A percentile compares a stretch with the other conserved stretches of the same genome.
Conservation (phyloP, 2,113 vertebrate species). For the Myrmecobius fasciatus region DNA sequence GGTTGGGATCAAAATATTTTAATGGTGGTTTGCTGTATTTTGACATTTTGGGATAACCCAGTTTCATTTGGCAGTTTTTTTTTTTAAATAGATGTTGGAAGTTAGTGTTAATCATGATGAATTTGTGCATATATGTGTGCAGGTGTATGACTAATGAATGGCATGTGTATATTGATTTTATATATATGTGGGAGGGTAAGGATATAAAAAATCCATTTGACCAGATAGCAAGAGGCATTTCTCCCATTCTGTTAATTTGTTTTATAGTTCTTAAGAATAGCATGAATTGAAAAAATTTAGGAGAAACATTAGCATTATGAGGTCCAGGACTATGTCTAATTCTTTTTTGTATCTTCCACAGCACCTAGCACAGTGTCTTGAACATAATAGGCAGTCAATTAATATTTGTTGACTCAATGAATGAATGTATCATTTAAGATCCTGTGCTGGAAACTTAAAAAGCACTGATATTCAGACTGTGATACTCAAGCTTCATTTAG, state of each 20-base stretch:
- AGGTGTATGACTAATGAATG: not conserved
- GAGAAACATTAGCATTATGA: not conserved
- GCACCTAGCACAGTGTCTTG: conserved; percentile 3
- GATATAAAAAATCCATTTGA: not conserved
- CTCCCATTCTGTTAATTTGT: not conserved
- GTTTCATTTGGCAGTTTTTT: not conserved
- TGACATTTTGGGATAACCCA: not conserved
- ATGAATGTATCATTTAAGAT: not conserved
- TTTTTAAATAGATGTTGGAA: not conserved
- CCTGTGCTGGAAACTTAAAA: not conserved
- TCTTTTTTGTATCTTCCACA: not conserved
- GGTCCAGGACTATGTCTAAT: not conserved
- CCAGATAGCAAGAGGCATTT: not conserved
- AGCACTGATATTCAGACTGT: not conserved
- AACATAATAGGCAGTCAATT: not conserved
- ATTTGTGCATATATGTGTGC: not conserved
- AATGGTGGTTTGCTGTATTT: not conserved
- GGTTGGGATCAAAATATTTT: not conserved
- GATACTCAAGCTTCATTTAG: conserved; percentile 2
- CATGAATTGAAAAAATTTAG: not conserved
- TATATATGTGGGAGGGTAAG: not conserved
- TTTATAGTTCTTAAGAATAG: not conserved
- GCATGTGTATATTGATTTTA: not conserved
- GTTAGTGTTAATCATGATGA: not conserved
- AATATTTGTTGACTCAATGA: not conserved